Evolutionary conservation across 2,113 vertebrate genomes (phyloP), one percentile per base, ranked within the genome.

Genomic region (Numenius arquata): DNA sequence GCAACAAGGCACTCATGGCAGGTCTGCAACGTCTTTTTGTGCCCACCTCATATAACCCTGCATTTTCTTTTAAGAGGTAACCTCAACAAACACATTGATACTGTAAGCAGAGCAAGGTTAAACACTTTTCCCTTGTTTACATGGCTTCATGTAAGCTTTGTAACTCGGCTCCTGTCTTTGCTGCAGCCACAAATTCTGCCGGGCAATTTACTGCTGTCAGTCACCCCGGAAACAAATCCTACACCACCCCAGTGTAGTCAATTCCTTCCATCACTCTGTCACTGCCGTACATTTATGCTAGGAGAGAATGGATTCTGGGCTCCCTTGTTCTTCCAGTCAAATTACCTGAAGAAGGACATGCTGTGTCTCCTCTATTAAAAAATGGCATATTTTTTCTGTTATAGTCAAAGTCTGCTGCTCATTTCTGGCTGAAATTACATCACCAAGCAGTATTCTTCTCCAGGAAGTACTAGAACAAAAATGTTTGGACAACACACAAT

Each of bases 401-500:
- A 98, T n/a, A 8, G 43, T 95, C 90, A 98, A 38, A 79, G 98
- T 96, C 84, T 94, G 96, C 86, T 96, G 81, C 40, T 99, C 99
- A 4, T 98, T 98, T 41, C 97, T 97, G 70, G 98, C 96, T 95
- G 98, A 98, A 93, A 98, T 94, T 30, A 89, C 55, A 89, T 98
- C 98, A 43, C 99, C 99, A 88, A 98, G 98, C 89, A 99, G 97
- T 21, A 98, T 85, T 72, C 98, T 98, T 93, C 96, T 99, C 99
- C 99, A 99, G 89, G 93, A 98, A 23, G 78, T 88, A 94, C 99
- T 99, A 95, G 29, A 98, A 97, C 2, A 36, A 95, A 88, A 93
- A 91, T 2, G 14, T 78, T 92, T 47, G 21, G 90, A 78, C 16
- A 85, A 14, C 2, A 71, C 26, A 48, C 29, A 85, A 23, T 47